These are phyloP conservation scores for Sarcophaga bullata DNA, from an alignment of 1,140 invertebrate genomes.

Conservation along the genomic window DNA sequence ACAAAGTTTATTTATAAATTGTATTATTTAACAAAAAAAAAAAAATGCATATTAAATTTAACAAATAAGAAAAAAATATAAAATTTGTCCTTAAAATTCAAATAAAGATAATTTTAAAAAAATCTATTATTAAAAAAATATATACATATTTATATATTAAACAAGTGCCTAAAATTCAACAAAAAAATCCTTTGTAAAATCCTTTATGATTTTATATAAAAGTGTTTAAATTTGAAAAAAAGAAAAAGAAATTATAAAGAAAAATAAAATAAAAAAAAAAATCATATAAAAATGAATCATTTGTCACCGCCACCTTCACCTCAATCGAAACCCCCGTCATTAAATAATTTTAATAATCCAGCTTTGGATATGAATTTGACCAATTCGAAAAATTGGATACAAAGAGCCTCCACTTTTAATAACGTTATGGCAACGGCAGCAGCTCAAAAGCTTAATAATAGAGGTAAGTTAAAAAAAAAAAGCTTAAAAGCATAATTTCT, in stretches of 20 bases:
- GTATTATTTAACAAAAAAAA: too few relatives aligned
- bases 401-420: constrained; percentile 61
- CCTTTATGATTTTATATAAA: constrained; percentile 1
- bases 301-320: constrained; percentile 64
- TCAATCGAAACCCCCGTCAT: constrained; percentile 54
- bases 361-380: constrained; percentile 50
- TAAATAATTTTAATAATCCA: constrained; percentile 51
- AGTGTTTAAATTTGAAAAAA: constrained; percentile 4
- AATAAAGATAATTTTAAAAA: too few relatives aligned
- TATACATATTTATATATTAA: constrained; percentile 11
- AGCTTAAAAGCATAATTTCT: background rate
- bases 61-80: too few relatives aligned
- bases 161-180: background rate
- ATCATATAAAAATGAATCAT: constrained; percentile 58
- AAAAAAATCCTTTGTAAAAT: too few relatives aligned
- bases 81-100: too few relatives aligned
- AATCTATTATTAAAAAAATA: background rate
- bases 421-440: constrained; percentile 62
- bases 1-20: too few relatives aligned
- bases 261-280: constrained; percentile 24
- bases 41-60: too few relatives aligned
- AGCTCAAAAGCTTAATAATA: constrained; percentile 59
- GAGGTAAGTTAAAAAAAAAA: constrained; percentile 53
- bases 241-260: background rate
- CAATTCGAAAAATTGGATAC: constrained; percentile 60